Percentiles rank a stretch among this genome's conserved stretches.
Evolutionary conservation across 2,797 vertebrate species (phyloP).

Genomic region (Gastrophryne carolinensis): DNA sequence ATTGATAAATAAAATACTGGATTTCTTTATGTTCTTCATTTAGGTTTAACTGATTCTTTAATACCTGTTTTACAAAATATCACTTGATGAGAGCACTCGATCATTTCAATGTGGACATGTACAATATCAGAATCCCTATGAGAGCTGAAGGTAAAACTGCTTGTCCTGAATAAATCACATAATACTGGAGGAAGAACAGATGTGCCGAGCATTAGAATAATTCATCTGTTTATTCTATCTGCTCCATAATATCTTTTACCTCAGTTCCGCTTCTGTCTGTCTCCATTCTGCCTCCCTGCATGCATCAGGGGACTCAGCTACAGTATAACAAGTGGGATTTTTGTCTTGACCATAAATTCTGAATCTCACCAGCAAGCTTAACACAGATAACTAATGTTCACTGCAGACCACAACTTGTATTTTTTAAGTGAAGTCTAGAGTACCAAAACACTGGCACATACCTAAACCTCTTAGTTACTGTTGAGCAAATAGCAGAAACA

Average conservation of each 20-base stretch:
- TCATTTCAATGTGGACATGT: background rate
- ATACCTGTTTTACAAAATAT: background rate
- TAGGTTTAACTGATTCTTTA: no score
- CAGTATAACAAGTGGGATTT: constrained; percentile 14
- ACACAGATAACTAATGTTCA: background rate
- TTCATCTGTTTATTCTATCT: constrained; percentile 47
- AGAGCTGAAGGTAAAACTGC: constrained; percentile 23
- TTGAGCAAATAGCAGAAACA: no score
- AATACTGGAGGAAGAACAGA: constrained; percentile 41
- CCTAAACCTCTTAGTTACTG: no score
- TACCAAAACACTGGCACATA: no score
- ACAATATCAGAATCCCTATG: constrained; percentile 1
- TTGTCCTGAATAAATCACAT: constrained; percentile 11
- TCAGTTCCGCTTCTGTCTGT: constrained; percentile 43
- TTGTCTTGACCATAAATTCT: constrained; percentile 23
- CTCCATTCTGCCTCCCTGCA: constrained; percentile 38
- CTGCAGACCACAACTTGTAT: constrained; percentile 10
- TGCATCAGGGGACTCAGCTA: constrained; percentile 28
- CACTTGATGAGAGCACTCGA: background rate
- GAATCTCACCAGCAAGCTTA: constrained; percentile 10
- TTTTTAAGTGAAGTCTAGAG: no score
- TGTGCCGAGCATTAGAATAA: constrained; percentile 37
- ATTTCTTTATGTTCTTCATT: no score
- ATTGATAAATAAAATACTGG: no score
- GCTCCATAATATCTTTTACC: constrained; percentile 46